A percentile compares a stretch with the other conserved stretches of the same genome.
These are phyloP conservation scores for Cherax destructor DNA, from an alignment of 1,140 invertebrate species.

Conservation along the genomic window DNA sequence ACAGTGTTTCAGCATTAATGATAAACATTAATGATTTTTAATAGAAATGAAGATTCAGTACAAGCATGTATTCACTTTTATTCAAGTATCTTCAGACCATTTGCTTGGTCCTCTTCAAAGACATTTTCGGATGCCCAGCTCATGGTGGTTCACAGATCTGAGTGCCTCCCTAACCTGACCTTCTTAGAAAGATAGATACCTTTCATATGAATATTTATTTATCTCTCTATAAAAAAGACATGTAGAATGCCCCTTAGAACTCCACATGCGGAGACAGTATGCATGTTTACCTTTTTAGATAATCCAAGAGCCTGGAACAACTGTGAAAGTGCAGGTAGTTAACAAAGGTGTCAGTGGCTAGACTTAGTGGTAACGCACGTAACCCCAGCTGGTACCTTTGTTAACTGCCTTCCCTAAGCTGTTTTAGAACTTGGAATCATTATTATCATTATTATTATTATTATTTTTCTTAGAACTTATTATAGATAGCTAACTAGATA, in stretches of 20 bases:
- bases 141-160: background rate
- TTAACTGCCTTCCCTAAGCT: background rate
- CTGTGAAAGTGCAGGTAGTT: background rate
- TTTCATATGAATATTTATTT: background rate
- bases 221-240: background rate
- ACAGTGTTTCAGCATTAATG: too few species aligned
- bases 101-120: background rate
- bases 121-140: background rate
- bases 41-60: too few species aligned
- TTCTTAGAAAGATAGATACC: background rate
- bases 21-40: too few species aligned
- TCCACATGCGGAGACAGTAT: conserved; percentile 6
- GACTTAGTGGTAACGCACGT: background rate
- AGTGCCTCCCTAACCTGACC: background rate
- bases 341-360: background rate
- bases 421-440: background rate
- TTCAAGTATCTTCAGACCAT: background rate
- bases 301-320: background rate
- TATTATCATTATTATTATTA: background rate
- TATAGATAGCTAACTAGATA: background rate
- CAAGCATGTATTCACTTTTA: too few species aligned
- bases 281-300: background rate
- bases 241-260: background rate
- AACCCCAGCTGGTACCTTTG: background rate
- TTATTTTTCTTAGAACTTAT: conserved; percentile 17